Base-by-base conservation (phyloP, 2,888 invertebrate genomes). In the Pyrocoelia pectoralis region DNA sequence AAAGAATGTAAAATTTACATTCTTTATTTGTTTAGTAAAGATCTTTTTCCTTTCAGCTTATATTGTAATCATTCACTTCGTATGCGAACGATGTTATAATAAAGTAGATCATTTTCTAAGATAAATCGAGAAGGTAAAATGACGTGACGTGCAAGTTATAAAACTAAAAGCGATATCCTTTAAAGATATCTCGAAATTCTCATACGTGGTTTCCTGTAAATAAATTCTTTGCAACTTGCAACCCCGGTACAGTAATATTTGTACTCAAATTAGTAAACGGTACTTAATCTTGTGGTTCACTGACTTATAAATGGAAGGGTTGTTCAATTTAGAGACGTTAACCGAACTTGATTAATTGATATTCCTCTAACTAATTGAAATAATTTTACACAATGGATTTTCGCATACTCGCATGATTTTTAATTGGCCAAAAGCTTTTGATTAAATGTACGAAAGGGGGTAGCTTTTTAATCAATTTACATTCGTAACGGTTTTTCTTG, bases 101-200 rank as follows among this genome's bases (percentile, higher is more conserved):
- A 38, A 54, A 54, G 54, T 19, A 54, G 59, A 60, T 60, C 48
- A 54, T 48, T 60, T 43, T 41, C 40, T 10, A 19, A 60, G 59
- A 60, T 60, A 60, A 48, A 53, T 19, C 46, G 14, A 54, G 15
- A 60, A 28, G 40, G 43, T 53, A 53, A 59, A 59, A 53, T 59
- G 46, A 18, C 53, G 53, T 59, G 46, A 38, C 48, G 14, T 48
- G 46, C 19, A 5, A 46, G 53, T 46, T 33, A 29, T 59, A 48
- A 54, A 59, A 59, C 12, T 49, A 18, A 41, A 41, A 41, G 8
- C 41, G 58, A 58, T 58, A 52, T 52, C 28, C 51, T 41, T 46
- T 17, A n/a, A 5, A 41, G 51, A 58, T 58, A 53, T 46, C 18
- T 3, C 10, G 53, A 38, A 33, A 24, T 51, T 51, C 51, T 19